Conservation (phyloP, 2,888 invertebrate species). For the Hypsopygia costalis region DNA sequence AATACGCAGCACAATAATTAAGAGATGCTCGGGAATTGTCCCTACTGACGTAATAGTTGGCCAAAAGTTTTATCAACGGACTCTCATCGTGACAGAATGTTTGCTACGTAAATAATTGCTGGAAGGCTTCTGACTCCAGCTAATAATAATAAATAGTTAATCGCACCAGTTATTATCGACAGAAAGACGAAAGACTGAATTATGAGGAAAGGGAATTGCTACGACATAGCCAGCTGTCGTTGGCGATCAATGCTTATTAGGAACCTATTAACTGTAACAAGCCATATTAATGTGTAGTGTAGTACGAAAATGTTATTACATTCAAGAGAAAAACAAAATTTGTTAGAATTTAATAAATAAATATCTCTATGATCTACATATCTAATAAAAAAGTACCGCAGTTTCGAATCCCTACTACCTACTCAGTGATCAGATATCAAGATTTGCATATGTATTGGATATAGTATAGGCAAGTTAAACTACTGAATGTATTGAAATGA, state of each 20-base stretch:
- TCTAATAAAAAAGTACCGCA: no score
- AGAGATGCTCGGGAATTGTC: constrained; percentile 70
- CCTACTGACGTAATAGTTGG: constrained; percentile 64
- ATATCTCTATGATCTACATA: no score
- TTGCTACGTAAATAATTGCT: constrained; percentile 61
- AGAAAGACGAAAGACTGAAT: constrained; percentile 38
- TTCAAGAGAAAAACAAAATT: no score
- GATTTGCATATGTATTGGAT: no score
- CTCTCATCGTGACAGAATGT: constrained; percentile 58
- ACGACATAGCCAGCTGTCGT: constrained; percentile 28
- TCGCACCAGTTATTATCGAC: constrained; percentile 47
- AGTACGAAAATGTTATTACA: no score
- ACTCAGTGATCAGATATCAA: no score
- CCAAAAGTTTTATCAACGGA: constrained; percentile 61
- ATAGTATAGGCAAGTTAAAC: no score
- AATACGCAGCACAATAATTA: constrained; percentile 75
- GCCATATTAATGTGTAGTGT: constrained; percentile 30
- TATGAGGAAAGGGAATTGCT: constrained; percentile 42
- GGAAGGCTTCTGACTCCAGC: constrained; percentile 47
- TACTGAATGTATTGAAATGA: no score
- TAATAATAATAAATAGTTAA: constrained; percentile 60
- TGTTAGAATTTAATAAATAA: no score
- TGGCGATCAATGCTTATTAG: constrained; percentile 46
- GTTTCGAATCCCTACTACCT: no score
- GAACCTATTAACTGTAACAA: constrained; percentile 45